Conservation (phyloP, 2,797 vertebrate species). For the Molossus molossus region DNA sequence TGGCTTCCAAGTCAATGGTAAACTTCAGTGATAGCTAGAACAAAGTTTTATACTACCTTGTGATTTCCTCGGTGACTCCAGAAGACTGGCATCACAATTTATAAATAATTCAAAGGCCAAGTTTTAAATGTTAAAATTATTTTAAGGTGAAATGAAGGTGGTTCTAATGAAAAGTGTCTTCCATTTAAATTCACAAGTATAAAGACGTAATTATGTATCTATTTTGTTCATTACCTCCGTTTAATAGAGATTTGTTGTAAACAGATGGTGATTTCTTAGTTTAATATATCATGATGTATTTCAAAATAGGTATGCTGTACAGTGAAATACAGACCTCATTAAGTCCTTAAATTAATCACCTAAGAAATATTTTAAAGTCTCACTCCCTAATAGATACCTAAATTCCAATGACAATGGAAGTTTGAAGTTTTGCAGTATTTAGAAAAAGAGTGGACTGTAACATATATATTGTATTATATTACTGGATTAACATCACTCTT, state of each 20-base stretch:
- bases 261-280: slow-evolving; percentile 20
- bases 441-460: neutral
- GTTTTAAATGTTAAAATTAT: slow-evolving; percentile 41
- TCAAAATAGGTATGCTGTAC: neutral
- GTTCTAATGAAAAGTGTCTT: slow-evolving; percentile 21
- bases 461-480: neutral
- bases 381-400: neutral
- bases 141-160: neutral
- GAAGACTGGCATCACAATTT: neutral
- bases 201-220: neutral
- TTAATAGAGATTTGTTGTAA: neutral
- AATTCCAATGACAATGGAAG: neutral
- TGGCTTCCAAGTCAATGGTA: neutral
- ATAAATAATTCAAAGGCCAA: neutral
- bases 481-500: neutral
- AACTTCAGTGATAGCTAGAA: neutral
- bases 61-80: neutral
- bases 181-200: slow-evolving; percentile 4
- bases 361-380: neutral
- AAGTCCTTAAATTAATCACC: neutral
- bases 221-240: slow-evolving; percentile 31
- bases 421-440: neutral
- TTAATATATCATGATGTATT: slow-evolving; percentile 18
- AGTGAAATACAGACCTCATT: neutral
- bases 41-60: neutral